phyloP scores from a whole-genome alignment of 1,140 invertebrate genomes.

The Tenebrio molitor region DNA sequence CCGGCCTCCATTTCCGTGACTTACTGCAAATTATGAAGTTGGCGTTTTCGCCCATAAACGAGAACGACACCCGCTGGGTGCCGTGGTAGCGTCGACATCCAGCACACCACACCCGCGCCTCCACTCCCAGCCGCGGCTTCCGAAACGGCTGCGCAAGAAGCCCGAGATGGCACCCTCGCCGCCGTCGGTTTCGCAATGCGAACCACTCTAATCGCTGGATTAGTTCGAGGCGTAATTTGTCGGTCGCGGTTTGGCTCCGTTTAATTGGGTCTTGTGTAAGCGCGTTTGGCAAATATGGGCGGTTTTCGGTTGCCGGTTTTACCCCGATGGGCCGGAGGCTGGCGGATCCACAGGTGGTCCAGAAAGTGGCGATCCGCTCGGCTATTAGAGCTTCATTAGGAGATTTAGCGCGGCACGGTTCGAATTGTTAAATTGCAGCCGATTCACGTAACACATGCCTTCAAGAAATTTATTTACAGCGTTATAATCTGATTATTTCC shows the following conservation, averaged over 20 bases:
- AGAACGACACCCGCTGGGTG: conserved; percentile 22
- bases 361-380: neutral
- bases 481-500: conserved; percentile 26
- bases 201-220: conserved; percentile 26
- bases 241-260: neutral
- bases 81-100: neutral
- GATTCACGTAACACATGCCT: conserved; percentile 29
- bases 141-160: neutral
- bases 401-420: neutral
- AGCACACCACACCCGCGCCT: neutral
- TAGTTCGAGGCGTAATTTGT: conserved; percentile 11
- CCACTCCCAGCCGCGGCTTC: conserved; percentile 2
- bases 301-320: neutral
- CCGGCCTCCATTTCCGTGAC: conserved; percentile 11
- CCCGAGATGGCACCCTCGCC: conserved; percentile 18
- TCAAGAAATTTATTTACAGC: conserved; percentile 18
- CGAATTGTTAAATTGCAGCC: conserved; percentile 18
- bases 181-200: neutral
- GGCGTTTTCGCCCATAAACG: conserved; percentile 36
- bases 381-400: conserved; percentile 3
- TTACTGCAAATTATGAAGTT: conserved; percentile 30
- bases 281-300: neutral
- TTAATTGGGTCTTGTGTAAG: conserved; percentile 23
- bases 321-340: neutral
- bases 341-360: conserved; percentile 24